Evolutionary conservation across 1,140 invertebrate genomes (phyloP), one percentile per base, ranked within the genome.

Genomic region (Cheumatopsyche charites): DNA sequence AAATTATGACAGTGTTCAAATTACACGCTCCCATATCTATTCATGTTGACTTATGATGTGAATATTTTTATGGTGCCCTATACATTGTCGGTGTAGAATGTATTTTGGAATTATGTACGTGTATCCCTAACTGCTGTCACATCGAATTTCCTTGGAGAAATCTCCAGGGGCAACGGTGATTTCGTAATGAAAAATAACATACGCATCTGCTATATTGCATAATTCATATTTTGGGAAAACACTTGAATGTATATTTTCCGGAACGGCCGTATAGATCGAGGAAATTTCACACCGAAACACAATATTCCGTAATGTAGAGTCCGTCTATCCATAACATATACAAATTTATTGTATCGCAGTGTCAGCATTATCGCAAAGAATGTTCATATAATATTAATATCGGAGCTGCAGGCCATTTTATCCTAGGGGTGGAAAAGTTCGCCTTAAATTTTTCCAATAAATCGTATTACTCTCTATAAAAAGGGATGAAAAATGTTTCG

Each of bases 151-250:
- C 19, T 12, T 19, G 55, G 25, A 23, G 55, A 58, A 58, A 58
- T 58, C 55, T 58, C 23, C 23, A 12, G 21, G 21, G 23, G 55
- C 55, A 58, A 58, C 55, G 55, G 55, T 58, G 55, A 58, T 58
- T 58, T 25, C 55, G 55, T 58, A 58, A 58, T 58, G 55, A 58
- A 58, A 58, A 58, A 58, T 58, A 58, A 25, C 55, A 23, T 58
- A 58, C 19, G 55, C 55, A 58, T 58, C 55, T 58, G 55, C 21
- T 58, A 58, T 58, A 58, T 25, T 58, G 55, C 55, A 58, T 58
- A 58, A 58, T 58, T 58, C 55, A 58, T 58, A 58, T 58, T 23
- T 58, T n/a, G 23, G 21, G 9, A 23, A 23, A 58, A 26, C 25
- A 58, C 23, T 58, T 58, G 55, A 25, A 26, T 36, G n/a, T n/a